A percentile compares a stretch with the other conserved stretches of the same genome.
Evolutionary conservation across 2,113 vertebrate species (phyloP).

Genomic region (Hypomesus transpacificus): DNA sequence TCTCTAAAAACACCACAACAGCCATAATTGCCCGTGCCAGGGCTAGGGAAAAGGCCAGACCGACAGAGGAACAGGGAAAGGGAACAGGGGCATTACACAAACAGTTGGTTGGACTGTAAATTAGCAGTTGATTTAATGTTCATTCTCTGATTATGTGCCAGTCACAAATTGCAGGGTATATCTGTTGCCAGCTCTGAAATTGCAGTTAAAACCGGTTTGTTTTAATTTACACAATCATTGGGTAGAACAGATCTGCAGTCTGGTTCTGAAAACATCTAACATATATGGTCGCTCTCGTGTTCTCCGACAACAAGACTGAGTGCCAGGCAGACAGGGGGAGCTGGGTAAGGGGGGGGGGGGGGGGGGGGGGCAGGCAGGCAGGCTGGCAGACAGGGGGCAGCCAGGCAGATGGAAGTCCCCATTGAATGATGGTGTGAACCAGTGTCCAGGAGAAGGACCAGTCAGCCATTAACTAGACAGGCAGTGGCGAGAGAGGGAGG

Average conservation of each 20-base stretch:
- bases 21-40: conserved; percentile 13
- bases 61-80: too few relatives aligned
- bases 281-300: too few relatives aligned
- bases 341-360: too few relatives aligned
- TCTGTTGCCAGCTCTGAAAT: not conserved
- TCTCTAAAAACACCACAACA: conserved; percentile 2
- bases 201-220: not conserved
- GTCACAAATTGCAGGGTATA: not conserved
- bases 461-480: conserved; percentile 24
- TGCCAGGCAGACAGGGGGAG: too few relatives aligned
- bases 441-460: conserved; percentile 29
- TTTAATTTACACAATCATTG: not conserved
- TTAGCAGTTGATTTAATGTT: not conserved
- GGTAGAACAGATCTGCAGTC: too few relatives aligned
- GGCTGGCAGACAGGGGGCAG: too few relatives aligned
- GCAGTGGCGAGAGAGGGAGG: conserved; percentile 9
- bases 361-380: too few relatives aligned
- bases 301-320: too few relatives aligned
- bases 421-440: conserved; percentile 24
- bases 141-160: not conserved
- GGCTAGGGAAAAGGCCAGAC: not conserved
- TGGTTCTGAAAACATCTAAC: too few relatives aligned
- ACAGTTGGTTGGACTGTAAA: not conserved
- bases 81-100: too few relatives aligned
- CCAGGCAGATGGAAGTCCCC: not conserved